These are phyloP conservation scores for Furnarius figulus DNA, from an alignment of 2,113 vertebrate genomes.

Conservation along the genomic window DNA sequence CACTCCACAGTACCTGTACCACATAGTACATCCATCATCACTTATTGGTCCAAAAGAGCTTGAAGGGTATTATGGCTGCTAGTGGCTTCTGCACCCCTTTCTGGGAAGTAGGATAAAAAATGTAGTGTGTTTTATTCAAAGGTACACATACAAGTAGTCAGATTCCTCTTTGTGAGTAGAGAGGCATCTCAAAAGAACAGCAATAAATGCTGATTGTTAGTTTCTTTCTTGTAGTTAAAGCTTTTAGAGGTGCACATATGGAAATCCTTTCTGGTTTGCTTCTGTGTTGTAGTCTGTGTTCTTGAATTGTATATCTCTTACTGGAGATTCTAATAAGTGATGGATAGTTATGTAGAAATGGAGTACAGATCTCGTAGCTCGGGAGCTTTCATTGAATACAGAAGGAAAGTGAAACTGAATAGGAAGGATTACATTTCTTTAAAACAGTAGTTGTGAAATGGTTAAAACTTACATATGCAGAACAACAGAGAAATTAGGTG, in stretches of 20 bases:
- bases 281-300: not conserved
- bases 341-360: not conserved
- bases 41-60: not conserved
- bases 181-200: not conserved
- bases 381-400: not conserved
- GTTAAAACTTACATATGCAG: not conserved
- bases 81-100: not conserved
- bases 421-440: not conserved
- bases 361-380: not conserved
- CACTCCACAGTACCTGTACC: not conserved
- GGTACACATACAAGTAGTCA: not conserved
- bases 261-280: not conserved
- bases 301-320: not conserved
- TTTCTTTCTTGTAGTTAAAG: not conserved
- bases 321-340: not conserved
- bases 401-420: not conserved
- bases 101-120: not conserved
- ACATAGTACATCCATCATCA: not conserved
- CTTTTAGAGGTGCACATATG: not conserved
- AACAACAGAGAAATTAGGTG: not conserved
- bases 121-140: not conserved
- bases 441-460: not conserved
- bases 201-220: not conserved
- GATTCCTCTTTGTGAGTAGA: not conserved
- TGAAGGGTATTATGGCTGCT: not conserved